Evolutionary conservation across 2,888 invertebrate species (phyloP), one percentile per base, ranked within the genome.

Genomic region (Caenorhabditis imperialis): DNA sequence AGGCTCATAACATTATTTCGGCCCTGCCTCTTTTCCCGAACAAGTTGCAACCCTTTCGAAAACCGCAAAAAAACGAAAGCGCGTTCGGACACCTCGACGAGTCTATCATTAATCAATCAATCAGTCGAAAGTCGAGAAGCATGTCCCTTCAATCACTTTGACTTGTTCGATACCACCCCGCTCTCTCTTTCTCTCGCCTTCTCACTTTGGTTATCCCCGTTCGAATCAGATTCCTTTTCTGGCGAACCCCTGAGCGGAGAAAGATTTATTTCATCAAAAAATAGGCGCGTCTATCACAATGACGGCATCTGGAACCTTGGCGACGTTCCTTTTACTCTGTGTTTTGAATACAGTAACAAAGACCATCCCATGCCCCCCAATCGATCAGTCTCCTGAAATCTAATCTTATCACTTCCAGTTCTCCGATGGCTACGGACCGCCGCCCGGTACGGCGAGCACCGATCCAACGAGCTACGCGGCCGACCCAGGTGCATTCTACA

Each of bases 391-490:
- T 10, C 16, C 44, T 10, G 6, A 30, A 30, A 65, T 65, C 65
- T 65, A 33, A 65, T 65, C 65, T 65, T 38, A 55, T 55, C 63
- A 30, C 10, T 30, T 75, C 67, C 79, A 79, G 81, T 81, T 77
- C 65, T 77, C 67, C 58, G 81, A 77, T 63, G 81, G 79, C 42
- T 80, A 80, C 45, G 78, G 78, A 50, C 78, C 80, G 40, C 76
- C 80, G 45, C 60, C 78, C 14, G 78, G 76, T 38, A 50, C 77
- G 14, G 77, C 75, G 45, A 55, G 53, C 40, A 48, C 67, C 22
- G 65, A 63, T 25, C 57, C 60, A 16, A 67, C 75, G 37, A 63
- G 73, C 23, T 74, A 74, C 55, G 62, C 50, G 16, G 63, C 74
- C 33, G 75, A 75, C 47, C 75, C 75, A 12, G 8, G 57, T 5